phyloP scores from a whole-genome alignment of 2,797 vertebrate genomes.

The Helostoma temminkii region DNA sequence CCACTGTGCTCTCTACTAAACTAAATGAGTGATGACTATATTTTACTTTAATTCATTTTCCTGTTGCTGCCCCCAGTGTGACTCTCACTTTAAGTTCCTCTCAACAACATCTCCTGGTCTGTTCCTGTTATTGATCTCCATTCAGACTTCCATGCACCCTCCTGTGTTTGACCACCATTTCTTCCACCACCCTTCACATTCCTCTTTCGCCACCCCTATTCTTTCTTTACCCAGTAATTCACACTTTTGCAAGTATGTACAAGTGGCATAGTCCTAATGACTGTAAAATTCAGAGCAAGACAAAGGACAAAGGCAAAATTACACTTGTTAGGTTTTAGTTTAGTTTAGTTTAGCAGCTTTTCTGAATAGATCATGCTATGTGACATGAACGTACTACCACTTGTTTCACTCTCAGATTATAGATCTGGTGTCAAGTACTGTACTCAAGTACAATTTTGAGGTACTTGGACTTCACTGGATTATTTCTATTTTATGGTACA shows the following conservation, averaged over 20 bases:
- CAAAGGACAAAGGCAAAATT: neutral
- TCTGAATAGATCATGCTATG: neutral
- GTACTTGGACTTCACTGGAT: no score
- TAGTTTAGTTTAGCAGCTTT: no score
- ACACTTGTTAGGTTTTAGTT: conserved; percentile 17
- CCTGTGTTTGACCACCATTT: conserved; percentile 16
- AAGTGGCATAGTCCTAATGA: conserved; percentile 5
- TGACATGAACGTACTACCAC: neutral
- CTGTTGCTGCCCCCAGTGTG: neutral
- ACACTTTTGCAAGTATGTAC: conserved; percentile 11
- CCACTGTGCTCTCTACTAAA: neutral
- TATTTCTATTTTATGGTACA: no score
- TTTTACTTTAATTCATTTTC: neutral
- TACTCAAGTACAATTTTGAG: no score
- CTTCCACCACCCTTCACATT: neutral
- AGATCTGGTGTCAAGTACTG: no score
- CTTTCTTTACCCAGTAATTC: conserved; percentile 8
- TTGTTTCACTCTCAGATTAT: neutral
- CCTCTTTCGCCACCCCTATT: conserved; percentile 7
- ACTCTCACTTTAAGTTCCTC: conserved; percentile 12
- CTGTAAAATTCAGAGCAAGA: neutral
- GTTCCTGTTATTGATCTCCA: conserved; percentile 24
- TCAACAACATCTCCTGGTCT: conserved; percentile 5
- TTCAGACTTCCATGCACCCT: conserved; percentile 15
- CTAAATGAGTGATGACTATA: neutral